Evolutionary conservation across 2,113 vertebrate species (phyloP), one percentile per base, ranked within the genome.

Genomic region (Solea senegalensis): DNA sequence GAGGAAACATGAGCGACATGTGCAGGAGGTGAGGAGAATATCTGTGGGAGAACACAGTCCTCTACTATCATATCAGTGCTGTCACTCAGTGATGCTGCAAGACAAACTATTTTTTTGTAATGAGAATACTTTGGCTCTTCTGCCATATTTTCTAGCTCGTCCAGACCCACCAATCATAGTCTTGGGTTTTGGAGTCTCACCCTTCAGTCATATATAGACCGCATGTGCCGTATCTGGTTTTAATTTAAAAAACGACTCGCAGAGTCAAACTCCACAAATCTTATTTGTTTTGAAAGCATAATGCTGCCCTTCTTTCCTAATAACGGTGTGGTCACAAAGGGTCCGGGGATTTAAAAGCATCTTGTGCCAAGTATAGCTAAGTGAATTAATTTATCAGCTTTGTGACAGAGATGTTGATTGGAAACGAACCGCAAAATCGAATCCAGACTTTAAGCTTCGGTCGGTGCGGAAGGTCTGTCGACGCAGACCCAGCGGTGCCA

Each of bases 401-500:
- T 43, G 28, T 45, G 50, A 67, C 43, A 16, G 15, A 87, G 72
- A 84, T 46, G 5, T 15, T 86, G 75, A 91, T 88, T 88, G 72
- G 54, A 90, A 62, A 26, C 16, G 85, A 88, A 76, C 39, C 43
- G 10, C 26, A 67, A 90, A 92, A 92, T 86, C 34, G 0, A 77
- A 77, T 72, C 84, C 90, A 91, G 91, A 87, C 76, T 50, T 49
- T 21, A 63, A 52, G 40, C 72, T 81, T 72, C 45, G 52, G 58
- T 5, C 64, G 40, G 44, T 72, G 41, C 34, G 59, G 21, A 34
- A 27, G 26, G 78, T 72, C 70, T 80, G 7, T 67, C 67, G 46
- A 77, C 58, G 39, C 60, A 76, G 76, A 78, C 77, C 59, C 15
- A 3, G 63, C 15, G 81, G 67, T 87, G 89, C 87, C 83, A 82